Evolutionary conservation across 2,113 vertebrate species (phyloP).

Genomic region (Clarias batrachus): DNA sequence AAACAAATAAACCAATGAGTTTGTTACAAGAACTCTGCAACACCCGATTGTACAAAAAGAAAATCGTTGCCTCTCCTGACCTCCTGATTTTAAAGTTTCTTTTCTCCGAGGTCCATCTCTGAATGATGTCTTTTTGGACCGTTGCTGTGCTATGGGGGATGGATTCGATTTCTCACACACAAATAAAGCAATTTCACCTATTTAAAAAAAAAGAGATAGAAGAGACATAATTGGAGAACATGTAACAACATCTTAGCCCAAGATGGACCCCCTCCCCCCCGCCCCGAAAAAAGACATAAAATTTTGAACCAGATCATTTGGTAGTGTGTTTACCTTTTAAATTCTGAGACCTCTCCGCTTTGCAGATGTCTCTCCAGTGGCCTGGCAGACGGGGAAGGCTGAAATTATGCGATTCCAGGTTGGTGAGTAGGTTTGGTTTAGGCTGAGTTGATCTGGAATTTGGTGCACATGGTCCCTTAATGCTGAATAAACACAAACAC

Average conservation of each 20-base stretch:
- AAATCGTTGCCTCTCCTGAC: slow-evolving; percentile 60
- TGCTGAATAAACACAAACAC: slow-evolving; percentile 40
- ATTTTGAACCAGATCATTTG: neutral
- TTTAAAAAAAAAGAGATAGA: slow-evolving; percentile 31
- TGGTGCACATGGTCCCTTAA: slow-evolving; percentile 56
- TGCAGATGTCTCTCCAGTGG: slow-evolving; percentile 72
- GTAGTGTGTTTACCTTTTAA: slow-evolving; percentile 61
- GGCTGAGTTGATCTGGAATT: slow-evolving; percentile 75
- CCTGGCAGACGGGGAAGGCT: slow-evolving; percentile 56
- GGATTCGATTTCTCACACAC: slow-evolving; percentile 63
- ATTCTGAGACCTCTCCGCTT: slow-evolving; percentile 58
- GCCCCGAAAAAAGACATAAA: neutral
- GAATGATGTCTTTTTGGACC: slow-evolving; percentile 73
- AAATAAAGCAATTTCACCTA: slow-evolving; percentile 70
- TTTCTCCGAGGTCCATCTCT: slow-evolving; percentile 75
- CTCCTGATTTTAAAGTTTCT: slow-evolving; percentile 73
- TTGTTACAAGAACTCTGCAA: neutral
- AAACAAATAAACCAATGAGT: slow-evolving; percentile 32
- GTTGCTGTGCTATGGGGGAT: slow-evolving; percentile 68
- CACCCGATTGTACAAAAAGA: neutral
- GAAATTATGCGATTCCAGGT: slow-evolving; percentile 57
- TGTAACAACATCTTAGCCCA: neutral
- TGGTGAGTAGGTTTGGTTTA: slow-evolving; percentile 72
- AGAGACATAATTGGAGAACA: neutral
- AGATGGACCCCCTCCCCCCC: too few relatives aligned